Base-by-base conservation (phyloP, 2,888 invertebrate species). In the Tetropium fuscum region DNA sequence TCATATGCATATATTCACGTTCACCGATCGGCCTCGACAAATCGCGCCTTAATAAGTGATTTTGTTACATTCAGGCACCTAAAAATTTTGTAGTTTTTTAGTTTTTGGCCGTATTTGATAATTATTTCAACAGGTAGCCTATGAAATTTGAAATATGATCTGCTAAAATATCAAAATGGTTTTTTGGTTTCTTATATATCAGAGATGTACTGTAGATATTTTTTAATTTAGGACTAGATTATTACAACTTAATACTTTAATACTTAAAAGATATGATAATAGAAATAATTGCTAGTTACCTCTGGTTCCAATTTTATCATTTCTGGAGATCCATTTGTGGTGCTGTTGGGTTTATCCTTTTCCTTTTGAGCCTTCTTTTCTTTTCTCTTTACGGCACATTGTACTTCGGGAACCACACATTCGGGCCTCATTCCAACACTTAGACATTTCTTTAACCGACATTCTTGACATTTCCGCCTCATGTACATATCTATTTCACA, bases 401-500 rank as follows among this genome's bases (percentile, higher is more conserved):
- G 97, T 80, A 94, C 95, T 82, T 98, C 98, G 53, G 98, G 98
- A 70, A 98, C 95, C 60, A 98, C 95, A 84, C 98, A 98, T 84
- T 98, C 98, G 47, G 97, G 97, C 85, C 97, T 90, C 98, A 98
- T 98, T 80, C 98, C 98, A 63, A 98, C 97, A 71, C 92, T 93
- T 72, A 97, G 88, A 84, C 98, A 98, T 84, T 98, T 96, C 84
- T 97, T 95, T 78, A 98, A 87, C 74, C 98, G 88, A 83, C 98
- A 98, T 81, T 97, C 95, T 84, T 98, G 98, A 84, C 98, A 98
- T 86, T 98, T 98, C 80, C 98, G 89, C 76, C 98, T 85, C 98
- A 98, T 98, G 85, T 98, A 98, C 98, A 98, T 98, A 85, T 98
- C 98, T 88, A 98, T 98, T 83, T 98, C 98, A 85, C 98, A 98